Evolutionary conservation across 2,888 invertebrate species (phyloP).

Genomic region (Pseudococcus viburni): DNA sequence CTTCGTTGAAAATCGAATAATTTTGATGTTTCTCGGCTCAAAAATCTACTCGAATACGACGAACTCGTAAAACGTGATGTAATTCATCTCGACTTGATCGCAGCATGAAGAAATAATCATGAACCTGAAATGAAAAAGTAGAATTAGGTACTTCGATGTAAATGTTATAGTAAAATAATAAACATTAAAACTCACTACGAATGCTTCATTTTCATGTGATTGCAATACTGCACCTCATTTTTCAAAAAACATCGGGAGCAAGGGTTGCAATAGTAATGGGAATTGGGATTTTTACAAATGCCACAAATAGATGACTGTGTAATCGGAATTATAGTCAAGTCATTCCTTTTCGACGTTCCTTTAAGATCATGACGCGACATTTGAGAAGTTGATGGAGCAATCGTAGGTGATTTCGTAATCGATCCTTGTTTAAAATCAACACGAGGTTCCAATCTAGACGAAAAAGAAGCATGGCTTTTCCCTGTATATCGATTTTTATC

Average conservation of each 20-base stretch:
- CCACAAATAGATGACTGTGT: background rate
- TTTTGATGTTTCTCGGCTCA: background rate
- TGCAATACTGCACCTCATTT: slow-evolving; percentile 7
- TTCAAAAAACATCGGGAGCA: background rate
- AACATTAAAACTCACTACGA: background rate
- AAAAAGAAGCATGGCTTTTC: too few species aligned
- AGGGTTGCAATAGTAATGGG: background rate
- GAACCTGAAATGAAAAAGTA: background rate
- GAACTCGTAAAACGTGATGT: background rate
- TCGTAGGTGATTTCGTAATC: too few species aligned
- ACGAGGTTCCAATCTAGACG: too few species aligned
- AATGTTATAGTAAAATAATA: background rate
- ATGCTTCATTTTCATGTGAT: slow-evolving; percentile 48
- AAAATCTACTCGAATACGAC: background rate
- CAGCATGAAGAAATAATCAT: background rate
- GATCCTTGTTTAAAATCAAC: too few species aligned
- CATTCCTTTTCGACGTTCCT: too few species aligned
- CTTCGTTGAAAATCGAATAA: too few species aligned
- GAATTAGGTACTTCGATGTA: too few species aligned
- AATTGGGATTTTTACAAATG: background rate
- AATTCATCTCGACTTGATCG: background rate
- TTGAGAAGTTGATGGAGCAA: too few species aligned
- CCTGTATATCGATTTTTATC: too few species aligned
- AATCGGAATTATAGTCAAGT: too few species aligned
- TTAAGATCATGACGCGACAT: too few species aligned